These are phyloP conservation scores for Melanostigma gelatinosum DNA, from an alignment of 2,113 vertebrate genomes.

Conservation along the genomic window DNA sequence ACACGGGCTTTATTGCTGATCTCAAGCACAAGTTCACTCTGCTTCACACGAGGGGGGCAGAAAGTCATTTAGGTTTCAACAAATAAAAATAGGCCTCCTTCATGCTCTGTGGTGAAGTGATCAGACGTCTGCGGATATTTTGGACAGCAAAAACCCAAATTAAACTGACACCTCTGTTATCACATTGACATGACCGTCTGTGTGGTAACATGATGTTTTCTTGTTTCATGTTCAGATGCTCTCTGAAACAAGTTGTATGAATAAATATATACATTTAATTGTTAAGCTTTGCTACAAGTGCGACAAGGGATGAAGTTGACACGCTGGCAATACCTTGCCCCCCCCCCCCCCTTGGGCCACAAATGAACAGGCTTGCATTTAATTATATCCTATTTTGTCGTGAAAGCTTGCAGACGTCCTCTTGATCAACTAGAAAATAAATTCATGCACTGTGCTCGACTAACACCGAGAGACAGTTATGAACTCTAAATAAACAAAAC, in stretches of 20 bases:
- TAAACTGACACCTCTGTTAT: conserved; percentile 17
- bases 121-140: conserved; percentile 18
- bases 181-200: not conserved
- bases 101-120: conserved; percentile 37
- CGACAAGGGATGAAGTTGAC: not conserved
- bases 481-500: conserved; percentile 18
- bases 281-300: not conserved
- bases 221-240: conserved; percentile 28
- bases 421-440: not conserved
- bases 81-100: conserved; percentile 45
- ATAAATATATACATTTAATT: not conserved
- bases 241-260: not conserved
- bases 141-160: conserved; percentile 3
- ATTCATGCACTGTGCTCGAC: not conserved
- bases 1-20: not conserved
- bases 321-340: not conserved
- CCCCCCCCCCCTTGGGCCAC: not conserved
- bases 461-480: not conserved
- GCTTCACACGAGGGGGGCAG: conserved; percentile 1
- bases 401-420: not conserved
- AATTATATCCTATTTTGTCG: not conserved
- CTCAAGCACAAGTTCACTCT: not conserved
- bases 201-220: not conserved
- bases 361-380: not conserved
- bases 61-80: conserved; percentile 6